phyloP scores from a whole-genome alignment of 1,140 invertebrate species.

The Diorhabda elongata region DNA sequence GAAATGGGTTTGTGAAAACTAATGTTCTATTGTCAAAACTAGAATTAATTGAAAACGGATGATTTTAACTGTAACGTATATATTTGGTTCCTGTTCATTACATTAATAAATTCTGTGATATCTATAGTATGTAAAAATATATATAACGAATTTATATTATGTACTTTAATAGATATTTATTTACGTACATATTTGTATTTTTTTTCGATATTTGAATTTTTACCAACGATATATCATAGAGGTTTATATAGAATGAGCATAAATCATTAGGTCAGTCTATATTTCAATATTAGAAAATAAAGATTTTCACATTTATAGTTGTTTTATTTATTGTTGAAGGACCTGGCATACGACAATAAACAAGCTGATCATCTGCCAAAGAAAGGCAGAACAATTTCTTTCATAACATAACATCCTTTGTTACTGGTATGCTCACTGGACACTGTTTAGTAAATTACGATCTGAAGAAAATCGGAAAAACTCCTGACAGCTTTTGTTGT shows the following conservation, averaged over 20 bases:
- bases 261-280: not conserved
- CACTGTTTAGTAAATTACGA: too few relatives aligned
- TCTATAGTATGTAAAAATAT: not conserved
- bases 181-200: not conserved
- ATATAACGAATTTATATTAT: slow-evolving; percentile 1
- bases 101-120: not conserved
- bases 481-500: too few relatives aligned
- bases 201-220: not conserved
- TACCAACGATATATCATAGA: not conserved
- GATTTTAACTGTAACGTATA: too few relatives aligned
- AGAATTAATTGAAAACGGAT: too few relatives aligned
- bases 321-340: not conserved
- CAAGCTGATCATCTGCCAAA: too few relatives aligned
- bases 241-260: not conserved
- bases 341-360: too few relatives aligned
- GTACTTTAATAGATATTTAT: not conserved
- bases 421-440: too few relatives aligned
- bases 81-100: not conserved
- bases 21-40: too few relatives aligned
- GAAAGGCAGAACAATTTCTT: too few relatives aligned
- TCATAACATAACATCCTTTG: too few relatives aligned
- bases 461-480: too few relatives aligned
- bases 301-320: not conserved
- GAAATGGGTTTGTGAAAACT: too few relatives aligned
- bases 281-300: not conserved